Percentiles rank a stretch among this genome's conserved stretches.
phyloP scores from a whole-genome alignment of 1,140 invertebrate genomes.

The Linepithema humile region DNA sequence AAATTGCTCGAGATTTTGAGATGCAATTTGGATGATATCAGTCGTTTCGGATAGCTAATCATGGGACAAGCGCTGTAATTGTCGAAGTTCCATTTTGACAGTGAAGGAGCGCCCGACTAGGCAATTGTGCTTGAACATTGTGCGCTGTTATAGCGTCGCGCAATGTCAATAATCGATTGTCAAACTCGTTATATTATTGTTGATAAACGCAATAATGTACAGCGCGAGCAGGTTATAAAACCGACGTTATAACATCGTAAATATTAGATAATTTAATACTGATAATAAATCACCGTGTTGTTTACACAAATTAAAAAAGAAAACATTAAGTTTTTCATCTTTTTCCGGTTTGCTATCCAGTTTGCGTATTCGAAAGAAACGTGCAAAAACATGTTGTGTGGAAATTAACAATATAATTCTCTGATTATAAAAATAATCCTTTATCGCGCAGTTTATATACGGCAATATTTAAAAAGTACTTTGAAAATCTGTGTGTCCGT shows the following conservation, averaged over 20 bases:
- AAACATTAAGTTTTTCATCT: background rate
- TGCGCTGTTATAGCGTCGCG: background rate
- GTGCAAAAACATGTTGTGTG: background rate
- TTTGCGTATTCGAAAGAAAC: background rate
- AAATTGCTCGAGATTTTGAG: constrained; percentile 24
- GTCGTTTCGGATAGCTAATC: constrained; percentile 13
- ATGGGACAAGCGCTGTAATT: constrained; percentile 15
- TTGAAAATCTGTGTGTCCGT: no score
- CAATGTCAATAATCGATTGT: constrained; percentile 37
- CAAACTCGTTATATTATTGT: background rate
- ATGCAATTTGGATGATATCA: constrained; percentile 36
- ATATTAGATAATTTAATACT: constrained; percentile 21
- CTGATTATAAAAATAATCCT: constrained; percentile 5
- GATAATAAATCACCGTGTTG: background rate
- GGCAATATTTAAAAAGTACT: background rate
- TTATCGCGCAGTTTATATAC: background rate
- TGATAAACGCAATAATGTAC: background rate
- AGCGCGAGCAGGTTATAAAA: background rate
- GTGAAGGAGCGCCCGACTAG: background rate
- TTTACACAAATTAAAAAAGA: constrained; percentile 15
- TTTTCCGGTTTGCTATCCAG: background rate
- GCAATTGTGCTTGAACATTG: background rate
- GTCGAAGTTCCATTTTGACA: constrained; percentile 6
- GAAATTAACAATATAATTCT: background rate
- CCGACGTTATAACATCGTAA: background rate